A percentile compares a stretch with the other conserved stretches of the same genome.
These are phyloP conservation scores for Hofmannophila pseudospretella DNA, from an alignment of 2,888 invertebrate genomes.

Conservation along the genomic window DNA sequence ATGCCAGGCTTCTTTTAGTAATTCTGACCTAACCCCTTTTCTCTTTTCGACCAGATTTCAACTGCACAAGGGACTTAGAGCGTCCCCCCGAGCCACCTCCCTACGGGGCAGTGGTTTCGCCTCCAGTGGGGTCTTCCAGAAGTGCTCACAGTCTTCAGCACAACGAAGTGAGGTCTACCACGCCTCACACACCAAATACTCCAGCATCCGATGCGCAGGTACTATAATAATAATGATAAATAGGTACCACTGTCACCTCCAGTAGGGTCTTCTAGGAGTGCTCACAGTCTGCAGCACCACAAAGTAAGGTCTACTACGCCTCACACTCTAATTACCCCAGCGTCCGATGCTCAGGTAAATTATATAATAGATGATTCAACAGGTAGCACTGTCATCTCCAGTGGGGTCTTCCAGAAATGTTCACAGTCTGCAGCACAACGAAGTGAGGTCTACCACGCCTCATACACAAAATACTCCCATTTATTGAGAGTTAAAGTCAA, in stretches of 20 bases:
- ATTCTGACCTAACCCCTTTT: too few relatives aligned
- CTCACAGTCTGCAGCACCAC: constrained; percentile 55
- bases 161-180: constrained; percentile 49
- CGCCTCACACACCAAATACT: constrained; percentile 58
- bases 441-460: constrained; percentile 49
- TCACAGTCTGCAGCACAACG: constrained; percentile 58
- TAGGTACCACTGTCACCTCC: too few relatives aligned
- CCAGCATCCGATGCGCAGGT: constrained; percentile 67
- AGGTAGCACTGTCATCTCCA: constrained; percentile 52
- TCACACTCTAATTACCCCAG: constrained; percentile 58
- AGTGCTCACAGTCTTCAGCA: constrained; percentile 61
- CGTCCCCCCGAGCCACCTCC: constrained; percentile 64
- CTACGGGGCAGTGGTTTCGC: constrained; percentile 58
- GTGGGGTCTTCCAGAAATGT: constrained; percentile 56
- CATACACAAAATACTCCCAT: constrained; percentile 64
- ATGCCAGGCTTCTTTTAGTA: too few relatives aligned
- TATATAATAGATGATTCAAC: too few relatives aligned
- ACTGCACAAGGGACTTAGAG: constrained; percentile 54
- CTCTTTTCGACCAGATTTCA: constrained; percentile 62
- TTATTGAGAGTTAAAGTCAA: too few relatives aligned
- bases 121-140: constrained; percentile 54
- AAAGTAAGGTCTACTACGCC: constrained; percentile 54
- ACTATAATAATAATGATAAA: too few relatives aligned
- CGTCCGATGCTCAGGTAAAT: too few relatives aligned
- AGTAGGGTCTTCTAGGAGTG: constrained; percentile 55